Conservation (phyloP, 2,888 invertebrate genomes). For the Catocala sponsa region DNA sequence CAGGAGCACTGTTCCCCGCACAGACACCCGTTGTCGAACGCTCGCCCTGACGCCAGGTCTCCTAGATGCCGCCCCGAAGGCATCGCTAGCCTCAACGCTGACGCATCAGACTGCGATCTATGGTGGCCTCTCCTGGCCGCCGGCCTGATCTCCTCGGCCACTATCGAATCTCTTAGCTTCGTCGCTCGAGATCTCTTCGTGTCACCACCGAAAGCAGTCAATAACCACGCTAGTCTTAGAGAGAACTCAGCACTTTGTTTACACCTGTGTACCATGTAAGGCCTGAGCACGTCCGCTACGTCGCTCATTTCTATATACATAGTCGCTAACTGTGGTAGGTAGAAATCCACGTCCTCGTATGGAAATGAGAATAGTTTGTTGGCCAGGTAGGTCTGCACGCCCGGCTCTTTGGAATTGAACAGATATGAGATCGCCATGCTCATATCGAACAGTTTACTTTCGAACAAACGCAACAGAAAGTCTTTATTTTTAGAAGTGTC, state of each 20-base stretch:
- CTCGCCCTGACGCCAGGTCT: constrained; percentile 97
- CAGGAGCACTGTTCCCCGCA: constrained; percentile 93
- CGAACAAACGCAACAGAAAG: constrained; percentile 95
- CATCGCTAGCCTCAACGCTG: constrained; percentile 88
- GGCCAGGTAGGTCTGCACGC: constrained; percentile 98
- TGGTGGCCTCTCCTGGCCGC: constrained; percentile 84
- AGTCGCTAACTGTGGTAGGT: constrained; percentile 98
- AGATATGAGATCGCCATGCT: constrained; percentile 99
- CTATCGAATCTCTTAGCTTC: constrained; percentile 78
- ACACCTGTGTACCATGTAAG: constrained; percentile 89
- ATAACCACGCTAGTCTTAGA: constrained; percentile 97
- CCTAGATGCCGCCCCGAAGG: constrained; percentile 92
- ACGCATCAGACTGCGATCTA: constrained; percentile 94
- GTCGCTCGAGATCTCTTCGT: constrained; percentile 76
- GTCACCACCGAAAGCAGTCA: constrained; percentile 97
- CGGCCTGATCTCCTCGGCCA: constrained; percentile 83
- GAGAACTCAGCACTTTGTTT: constrained; percentile 98
- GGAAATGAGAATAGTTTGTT: constrained; percentile 99
- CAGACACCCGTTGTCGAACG: constrained; percentile 98
- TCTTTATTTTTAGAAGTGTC: constrained; percentile 88
- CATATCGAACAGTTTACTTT: constrained; percentile 98
- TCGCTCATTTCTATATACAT: constrained; percentile 99
- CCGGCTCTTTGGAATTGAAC: constrained; percentile 99
- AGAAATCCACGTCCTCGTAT: constrained; percentile 97
- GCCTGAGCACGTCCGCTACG: constrained; percentile 93